phyloP scores from a whole-genome alignment of 2,113 vertebrate species.

The Takifugu bimaculatus region DNA sequence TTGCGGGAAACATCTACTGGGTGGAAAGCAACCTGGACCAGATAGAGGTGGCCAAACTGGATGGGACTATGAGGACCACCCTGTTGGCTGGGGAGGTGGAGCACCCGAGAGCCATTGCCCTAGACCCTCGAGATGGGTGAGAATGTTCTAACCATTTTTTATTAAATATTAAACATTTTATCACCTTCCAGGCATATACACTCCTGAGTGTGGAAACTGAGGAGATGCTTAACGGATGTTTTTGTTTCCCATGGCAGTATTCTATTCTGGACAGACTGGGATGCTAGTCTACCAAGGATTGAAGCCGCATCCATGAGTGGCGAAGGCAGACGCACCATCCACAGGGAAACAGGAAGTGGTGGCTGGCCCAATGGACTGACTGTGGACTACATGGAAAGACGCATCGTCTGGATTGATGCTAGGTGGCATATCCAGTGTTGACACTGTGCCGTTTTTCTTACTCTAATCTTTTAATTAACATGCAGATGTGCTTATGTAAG shows the following conservation, averaged over 20 bases:
- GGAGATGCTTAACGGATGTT: no score
- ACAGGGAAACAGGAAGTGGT: slow-evolving; percentile 89
- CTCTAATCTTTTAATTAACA: slow-evolving; percentile 1
- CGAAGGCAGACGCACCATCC: slow-evolving; percentile 87
- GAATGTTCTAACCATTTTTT: slow-evolving; percentile 3
- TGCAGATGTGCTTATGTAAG: slow-evolving; percentile 17
- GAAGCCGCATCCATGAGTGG: slow-evolving; percentile 97
- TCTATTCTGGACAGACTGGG: slow-evolving; percentile 98
- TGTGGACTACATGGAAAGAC: slow-evolving; percentile 92
- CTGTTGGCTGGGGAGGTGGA: slow-evolving; percentile 94
- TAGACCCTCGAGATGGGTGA: slow-evolving; percentile 94
- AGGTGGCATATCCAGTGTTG: slow-evolving; percentile 72
- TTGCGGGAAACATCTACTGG: slow-evolving; percentile 99
- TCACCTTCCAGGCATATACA: neutral
- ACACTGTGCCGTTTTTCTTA: neutral
- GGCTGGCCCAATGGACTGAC: slow-evolving; percentile 98
- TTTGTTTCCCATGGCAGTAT: slow-evolving; percentile 72
- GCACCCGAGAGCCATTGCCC: slow-evolving; percentile 90
- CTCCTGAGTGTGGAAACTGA: neutral
- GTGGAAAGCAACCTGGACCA: slow-evolving; percentile 98
- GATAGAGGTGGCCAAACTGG: slow-evolving; percentile 95
- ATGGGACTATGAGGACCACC: slow-evolving; percentile 92
- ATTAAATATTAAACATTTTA: neutral
- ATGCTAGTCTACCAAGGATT: slow-evolving; percentile 90
- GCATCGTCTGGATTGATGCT: slow-evolving; percentile 97